Percentiles rank a stretch among this genome's conserved stretches.
Evolutionary conservation across 2,113 vertebrate species (phyloP).

Genomic region (Orientallactaga bullata): DNA sequence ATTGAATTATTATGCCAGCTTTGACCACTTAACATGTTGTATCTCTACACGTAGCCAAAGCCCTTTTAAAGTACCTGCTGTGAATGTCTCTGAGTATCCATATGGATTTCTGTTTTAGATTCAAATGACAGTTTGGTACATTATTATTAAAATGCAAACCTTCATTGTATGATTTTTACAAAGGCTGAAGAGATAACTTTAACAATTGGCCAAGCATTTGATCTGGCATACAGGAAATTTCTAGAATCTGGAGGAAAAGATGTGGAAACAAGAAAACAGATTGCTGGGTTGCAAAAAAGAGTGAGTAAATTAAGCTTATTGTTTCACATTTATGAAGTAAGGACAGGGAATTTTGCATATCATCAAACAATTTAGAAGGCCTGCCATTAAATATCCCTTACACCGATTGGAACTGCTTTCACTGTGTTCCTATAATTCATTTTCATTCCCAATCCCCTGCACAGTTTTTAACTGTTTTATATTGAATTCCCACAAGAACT

Average conservation of each 20-base stretch:
- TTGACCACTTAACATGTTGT: not conserved
- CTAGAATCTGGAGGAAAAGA: constrained; percentile 99
- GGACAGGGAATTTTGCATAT: constrained; percentile 61
- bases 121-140: not conserved
- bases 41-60: not conserved
- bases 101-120: not conserved
- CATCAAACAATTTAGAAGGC: constrained; percentile 65
- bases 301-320: constrained; percentile 86
- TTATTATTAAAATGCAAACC: constrained; percentile 57
- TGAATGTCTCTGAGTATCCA: not conserved
- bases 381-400: constrained; percentile 74
- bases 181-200: constrained; percentile 99
- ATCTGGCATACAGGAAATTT: constrained; percentile 99
- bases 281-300: constrained; percentile 96
- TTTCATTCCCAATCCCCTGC: constrained; percentile 75
- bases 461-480: constrained; percentile 81
- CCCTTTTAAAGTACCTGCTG: not conserved
- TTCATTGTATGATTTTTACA: constrained; percentile 77
- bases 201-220: constrained; percentile 99
- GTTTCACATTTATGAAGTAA: constrained; percentile 47
- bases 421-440: constrained; percentile 76
- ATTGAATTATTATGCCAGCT: not conserved
- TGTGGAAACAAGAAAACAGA: constrained; percentile 98
- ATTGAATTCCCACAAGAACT: constrained; percentile 84
- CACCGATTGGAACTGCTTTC: constrained; percentile 71